Conservation (phyloP, 2,797 vertebrate species). For the Enteromius mattozi region DNA sequence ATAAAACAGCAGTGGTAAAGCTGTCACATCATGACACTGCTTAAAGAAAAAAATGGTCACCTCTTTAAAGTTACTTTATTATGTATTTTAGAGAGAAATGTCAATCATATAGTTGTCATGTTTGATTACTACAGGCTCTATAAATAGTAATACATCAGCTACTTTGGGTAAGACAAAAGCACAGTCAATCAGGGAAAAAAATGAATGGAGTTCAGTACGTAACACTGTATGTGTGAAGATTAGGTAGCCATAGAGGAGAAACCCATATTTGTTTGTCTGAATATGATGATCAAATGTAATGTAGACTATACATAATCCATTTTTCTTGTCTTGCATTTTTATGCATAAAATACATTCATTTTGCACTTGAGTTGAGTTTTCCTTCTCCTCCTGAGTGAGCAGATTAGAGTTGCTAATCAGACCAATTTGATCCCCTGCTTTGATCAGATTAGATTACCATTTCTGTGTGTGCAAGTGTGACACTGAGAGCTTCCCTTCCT, state of each 20-base stretch:
- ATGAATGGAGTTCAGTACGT: not conserved
- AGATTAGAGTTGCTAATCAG: conserved; percentile 47
- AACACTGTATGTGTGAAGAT: not conserved
- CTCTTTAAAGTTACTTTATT: not conserved
- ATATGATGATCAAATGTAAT: not conserved
- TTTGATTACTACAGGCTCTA: not conserved
- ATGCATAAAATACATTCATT: conserved; percentile 11
- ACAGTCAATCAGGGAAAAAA: not conserved
- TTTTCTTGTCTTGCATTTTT: not conserved
- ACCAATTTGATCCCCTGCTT: conserved; percentile 47
- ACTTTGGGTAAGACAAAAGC: not conserved
- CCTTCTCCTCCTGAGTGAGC: conserved; percentile 10
- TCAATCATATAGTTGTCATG: conserved; percentile 6
- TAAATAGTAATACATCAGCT: not conserved
- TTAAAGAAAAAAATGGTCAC: not conserved
- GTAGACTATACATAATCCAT: not conserved
- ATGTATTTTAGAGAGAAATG: too few species aligned
- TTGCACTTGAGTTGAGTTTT: conserved; percentile 21
- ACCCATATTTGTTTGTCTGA: not conserved
- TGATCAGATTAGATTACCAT: conserved; percentile 47
- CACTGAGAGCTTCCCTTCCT: conserved; percentile 32
- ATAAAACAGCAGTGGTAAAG: conserved; percentile 15
- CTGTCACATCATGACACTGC: conserved; percentile 6
- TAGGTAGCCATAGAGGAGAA: not conserved
- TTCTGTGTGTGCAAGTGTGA: conserved; percentile 25